Conservation (phyloP, 2,797 vertebrate species). For the Oreochromis mossambicus region DNA sequence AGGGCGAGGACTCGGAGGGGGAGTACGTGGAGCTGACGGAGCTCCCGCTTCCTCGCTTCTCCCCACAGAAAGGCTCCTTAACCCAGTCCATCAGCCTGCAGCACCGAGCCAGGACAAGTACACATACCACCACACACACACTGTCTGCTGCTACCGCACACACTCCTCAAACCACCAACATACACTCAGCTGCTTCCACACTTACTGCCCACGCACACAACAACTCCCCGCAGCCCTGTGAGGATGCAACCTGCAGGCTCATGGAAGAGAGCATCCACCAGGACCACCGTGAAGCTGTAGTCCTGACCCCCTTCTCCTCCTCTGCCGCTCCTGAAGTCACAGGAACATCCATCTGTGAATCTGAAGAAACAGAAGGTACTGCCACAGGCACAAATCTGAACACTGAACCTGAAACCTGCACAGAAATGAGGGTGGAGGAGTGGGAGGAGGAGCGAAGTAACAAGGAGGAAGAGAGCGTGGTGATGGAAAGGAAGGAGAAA, state of each 20-base stretch:
- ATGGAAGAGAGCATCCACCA: constrained; percentile 49
- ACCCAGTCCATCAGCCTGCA: constrained; percentile 73
- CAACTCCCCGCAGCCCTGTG: background rate
- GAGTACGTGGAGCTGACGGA: constrained; percentile 82
- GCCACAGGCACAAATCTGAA: background rate
- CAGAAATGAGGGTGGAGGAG: background rate
- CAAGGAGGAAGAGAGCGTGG: background rate
- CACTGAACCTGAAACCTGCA: background rate
- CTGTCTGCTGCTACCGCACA: rapidly evolving
- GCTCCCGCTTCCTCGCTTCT: constrained; percentile 73
- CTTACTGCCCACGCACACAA: background rate
- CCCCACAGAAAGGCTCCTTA: constrained; percentile 76
- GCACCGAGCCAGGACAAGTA: constrained; percentile 51
- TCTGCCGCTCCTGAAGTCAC: background rate
- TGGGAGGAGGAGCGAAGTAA: background rate
- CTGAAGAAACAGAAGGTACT: background rate
- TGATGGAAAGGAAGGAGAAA: background rate
- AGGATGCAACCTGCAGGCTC: constrained; percentile 35
- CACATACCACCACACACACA: background rate
- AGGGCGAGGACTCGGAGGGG: constrained; percentile 72
- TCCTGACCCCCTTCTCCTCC: background rate
- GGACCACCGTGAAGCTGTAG: background rate
- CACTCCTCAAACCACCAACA: background rate
- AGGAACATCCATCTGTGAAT: background rate
- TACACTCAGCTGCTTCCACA: background rate